Percentiles rank a stretch among this genome's conserved stretches.
phyloP scores from a whole-genome alignment of 2,888 invertebrate species.

The Lymantria dispar region DNA sequence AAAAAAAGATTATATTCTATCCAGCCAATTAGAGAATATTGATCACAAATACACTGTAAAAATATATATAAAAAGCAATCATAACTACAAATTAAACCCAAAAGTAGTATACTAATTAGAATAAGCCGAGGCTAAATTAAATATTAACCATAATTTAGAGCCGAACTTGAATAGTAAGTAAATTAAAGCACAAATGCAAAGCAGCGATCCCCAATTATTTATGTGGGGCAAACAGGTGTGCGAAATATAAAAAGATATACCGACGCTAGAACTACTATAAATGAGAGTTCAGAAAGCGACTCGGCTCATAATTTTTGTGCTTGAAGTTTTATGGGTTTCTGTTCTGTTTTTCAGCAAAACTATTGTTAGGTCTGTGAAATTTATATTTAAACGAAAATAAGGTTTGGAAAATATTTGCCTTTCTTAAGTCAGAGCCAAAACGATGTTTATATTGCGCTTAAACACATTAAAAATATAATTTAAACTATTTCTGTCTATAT shows the following conservation, averaged over 20 bases:
- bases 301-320: conserved; percentile 28
- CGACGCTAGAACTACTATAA: conserved; percentile 22
- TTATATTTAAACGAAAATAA: no score
- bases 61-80: no score
- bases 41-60: no score
- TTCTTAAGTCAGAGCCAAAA: no score
- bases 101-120: no score
- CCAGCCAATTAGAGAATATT: no score
- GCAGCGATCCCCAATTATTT: conserved; percentile 33
- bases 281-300: conserved; percentile 32
- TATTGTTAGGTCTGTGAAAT: background rate
- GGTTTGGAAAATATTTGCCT: no score
- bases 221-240: conserved; percentile 38
- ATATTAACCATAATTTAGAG: background rate
- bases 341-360: conserved; percentile 7
- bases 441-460: no score
- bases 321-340: conserved; percentile 18
- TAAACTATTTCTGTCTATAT: no score
- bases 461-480: no score
- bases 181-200: conserved; percentile 15
- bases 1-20: no score
- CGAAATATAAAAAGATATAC: conserved; percentile 36
- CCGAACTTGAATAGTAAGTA: conserved; percentile 13
- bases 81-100: no score
- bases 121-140: background rate